These are phyloP conservation scores for Stegastes partitus DNA, from an alignment of 2,113 vertebrate species.

Conservation along the genomic window DNA sequence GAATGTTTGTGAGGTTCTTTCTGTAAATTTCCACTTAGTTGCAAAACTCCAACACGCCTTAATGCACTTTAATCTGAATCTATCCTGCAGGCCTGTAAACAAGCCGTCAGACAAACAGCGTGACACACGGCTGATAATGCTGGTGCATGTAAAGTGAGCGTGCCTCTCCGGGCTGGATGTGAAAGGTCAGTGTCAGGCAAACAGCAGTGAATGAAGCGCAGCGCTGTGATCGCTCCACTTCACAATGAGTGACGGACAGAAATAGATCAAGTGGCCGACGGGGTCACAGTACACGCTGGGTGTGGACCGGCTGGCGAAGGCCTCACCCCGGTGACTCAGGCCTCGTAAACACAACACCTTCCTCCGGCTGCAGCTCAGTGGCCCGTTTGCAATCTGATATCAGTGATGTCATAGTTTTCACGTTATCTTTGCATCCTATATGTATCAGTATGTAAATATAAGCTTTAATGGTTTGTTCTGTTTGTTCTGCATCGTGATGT, in stretches of 20 bases:
- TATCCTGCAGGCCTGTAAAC: slow-evolving; percentile 37
- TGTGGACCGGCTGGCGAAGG: slow-evolving; percentile 37
- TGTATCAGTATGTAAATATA: no score
- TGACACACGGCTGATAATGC: slow-evolving; percentile 12
- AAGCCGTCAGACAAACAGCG: slow-evolving; percentile 20
- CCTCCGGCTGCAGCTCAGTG: slow-evolving; percentile 51
- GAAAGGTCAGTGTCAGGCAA: slow-evolving; percentile 44
- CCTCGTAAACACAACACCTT: slow-evolving; percentile 34
- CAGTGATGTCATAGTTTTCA: slow-evolving; percentile 1
- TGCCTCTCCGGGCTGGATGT: slow-evolving; percentile 42
- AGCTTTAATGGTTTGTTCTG: no score
- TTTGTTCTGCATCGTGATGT: no score
- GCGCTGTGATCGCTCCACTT: slow-evolving; percentile 37
- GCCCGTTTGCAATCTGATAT: slow-evolving; percentile 53
- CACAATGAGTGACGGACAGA: slow-evolving; percentile 48
- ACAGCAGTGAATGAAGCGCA: slow-evolving; percentile 45
- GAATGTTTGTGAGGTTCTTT: slow-evolving; percentile 7
- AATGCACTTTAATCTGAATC: slow-evolving; percentile 19
- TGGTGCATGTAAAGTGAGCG: slow-evolving; percentile 28
- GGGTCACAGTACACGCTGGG: slow-evolving; percentile 63
- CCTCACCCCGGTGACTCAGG: slow-evolving; percentile 59
- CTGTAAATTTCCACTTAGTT: slow-evolving; percentile 1
- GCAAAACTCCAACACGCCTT: slow-evolving; percentile 6
- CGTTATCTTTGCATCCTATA: not conserved
- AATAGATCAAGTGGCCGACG: slow-evolving; percentile 54